Evolutionary conservation across 2,113 vertebrate genomes (phyloP).

Genomic region (Rattus rattus): DNA sequence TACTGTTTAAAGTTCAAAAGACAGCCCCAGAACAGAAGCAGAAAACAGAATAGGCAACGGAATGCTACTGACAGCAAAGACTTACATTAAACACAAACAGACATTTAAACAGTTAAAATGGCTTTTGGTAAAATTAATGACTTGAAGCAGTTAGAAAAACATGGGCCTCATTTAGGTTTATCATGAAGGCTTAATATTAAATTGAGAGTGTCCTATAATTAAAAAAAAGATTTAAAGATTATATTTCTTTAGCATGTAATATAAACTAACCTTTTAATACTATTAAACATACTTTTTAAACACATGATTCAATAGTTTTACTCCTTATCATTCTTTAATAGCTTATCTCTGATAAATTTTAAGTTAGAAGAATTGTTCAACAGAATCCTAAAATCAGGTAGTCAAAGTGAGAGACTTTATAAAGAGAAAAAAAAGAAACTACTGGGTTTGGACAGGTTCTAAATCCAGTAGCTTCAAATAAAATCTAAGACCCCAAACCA

Average conservation of each 20-base stretch:
- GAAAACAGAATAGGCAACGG: neutral
- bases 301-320: neutral
- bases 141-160: neutral
- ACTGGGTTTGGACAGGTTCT: neutral
- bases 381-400: conserved; percentile 40
- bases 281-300: conserved; percentile 27
- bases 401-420: conserved; percentile 79
- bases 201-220: conserved; percentile 44
- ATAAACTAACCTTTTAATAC: conserved; percentile 40
- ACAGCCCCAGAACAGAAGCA: neutral
- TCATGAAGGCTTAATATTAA: neutral
- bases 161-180: neutral
- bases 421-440: conserved; percentile 38
- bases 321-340: conserved; percentile 54
- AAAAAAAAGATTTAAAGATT: conserved; percentile 10
- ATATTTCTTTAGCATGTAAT: conserved; percentile 45
- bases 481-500: neutral
- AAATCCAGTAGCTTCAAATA: neutral
- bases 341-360: conserved; percentile 44
- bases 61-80: neutral
- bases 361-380: conserved; percentile 14
- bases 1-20: conserved; percentile 12
- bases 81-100: neutral
- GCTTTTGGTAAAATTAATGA: conserved; percentile 14
- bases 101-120: neutral